phyloP scores from a whole-genome alignment of 2,797 vertebrate genomes.

The Molossus molossus region DNA sequence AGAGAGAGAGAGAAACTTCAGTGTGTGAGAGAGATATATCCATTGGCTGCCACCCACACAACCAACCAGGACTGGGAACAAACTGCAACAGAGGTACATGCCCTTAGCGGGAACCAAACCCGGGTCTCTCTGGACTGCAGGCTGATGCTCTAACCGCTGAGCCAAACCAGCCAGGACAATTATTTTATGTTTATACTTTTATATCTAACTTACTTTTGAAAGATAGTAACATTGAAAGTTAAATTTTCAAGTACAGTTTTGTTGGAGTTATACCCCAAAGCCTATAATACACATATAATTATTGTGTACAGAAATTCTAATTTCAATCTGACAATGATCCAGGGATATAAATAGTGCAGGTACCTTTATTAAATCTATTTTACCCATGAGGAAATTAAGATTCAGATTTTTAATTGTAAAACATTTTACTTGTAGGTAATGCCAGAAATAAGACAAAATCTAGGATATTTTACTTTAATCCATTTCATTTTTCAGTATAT shows the following conservation, averaged over 20 bases:
- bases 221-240: slow-evolving; percentile 34
- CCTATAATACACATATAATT: background rate
- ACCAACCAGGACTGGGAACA: too few species aligned
- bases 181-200: slow-evolving; percentile 49
- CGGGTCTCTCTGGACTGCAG: too few species aligned
- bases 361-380: slow-evolving; percentile 29
- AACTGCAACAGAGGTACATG: too few species aligned
- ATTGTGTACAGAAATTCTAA: slow-evolving; percentile 36
- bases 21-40: background rate
- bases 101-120: too few species aligned
- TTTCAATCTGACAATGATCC: slow-evolving; percentile 47
- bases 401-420: slow-evolving; percentile 51
- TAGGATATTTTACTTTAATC: background rate
- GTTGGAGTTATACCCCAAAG: background rate
- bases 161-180: background rate
- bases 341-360: background rate
- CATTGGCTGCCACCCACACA: background rate
- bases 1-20: background rate
- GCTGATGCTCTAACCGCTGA: too few species aligned
- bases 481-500: background rate
- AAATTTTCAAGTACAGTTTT: slow-evolving; percentile 58
- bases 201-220: slow-evolving; percentile 15
- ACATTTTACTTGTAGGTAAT: slow-evolving; percentile 43
- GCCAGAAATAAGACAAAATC: slow-evolving; percentile 8
- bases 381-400: slow-evolving; percentile 39